Percentiles rank a stretch among this genome's conserved stretches.
phyloP scores from a whole-genome alignment of 2,797 vertebrate species.

The Helicolenus hilgendorfi region DNA sequence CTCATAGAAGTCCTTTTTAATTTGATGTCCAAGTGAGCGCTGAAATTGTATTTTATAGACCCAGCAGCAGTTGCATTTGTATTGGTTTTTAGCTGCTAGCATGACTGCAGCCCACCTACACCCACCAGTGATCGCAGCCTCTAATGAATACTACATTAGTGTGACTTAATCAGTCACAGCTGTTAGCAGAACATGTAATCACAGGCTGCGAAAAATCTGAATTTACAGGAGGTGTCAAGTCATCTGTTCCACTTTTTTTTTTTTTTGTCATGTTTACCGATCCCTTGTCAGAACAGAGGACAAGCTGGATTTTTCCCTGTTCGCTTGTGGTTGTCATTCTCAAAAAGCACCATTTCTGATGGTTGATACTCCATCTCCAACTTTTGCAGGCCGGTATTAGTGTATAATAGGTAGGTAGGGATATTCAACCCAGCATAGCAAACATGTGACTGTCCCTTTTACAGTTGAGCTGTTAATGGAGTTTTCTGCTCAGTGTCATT shows the following conservation, averaged over 20 bases:
- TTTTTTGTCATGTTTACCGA: conserved; percentile 13
- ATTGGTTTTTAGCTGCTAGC: conserved; percentile 8
- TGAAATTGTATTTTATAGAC: conserved; percentile 21
- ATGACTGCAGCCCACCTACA: conserved; percentile 40
- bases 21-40: conserved; percentile 22
- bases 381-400: not conserved
- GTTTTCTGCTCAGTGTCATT: conserved; percentile 27
- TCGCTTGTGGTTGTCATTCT: not conserved
- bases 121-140: conserved; percentile 47
- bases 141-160: conserved; percentile 71
- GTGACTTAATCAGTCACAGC: conserved; percentile 79
- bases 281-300: conserved; percentile 17
- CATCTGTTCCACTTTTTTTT: conserved; percentile 65
- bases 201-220: conserved; percentile 72
- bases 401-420: not conserved
- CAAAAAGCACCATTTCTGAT: not conserved
- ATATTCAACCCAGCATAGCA: not conserved
- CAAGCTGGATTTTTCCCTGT: not conserved
- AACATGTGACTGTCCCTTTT: conserved; percentile 8
- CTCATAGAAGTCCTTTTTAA: conserved; percentile 3
- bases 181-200: conserved; percentile 77
- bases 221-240: conserved; percentile 70
- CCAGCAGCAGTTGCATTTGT: conserved; percentile 16
- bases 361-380: not conserved
- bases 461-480: conserved; percentile 18